phyloP scores from a whole-genome alignment of 2,888 invertebrate genomes.

The Thera obeliscata region DNA sequence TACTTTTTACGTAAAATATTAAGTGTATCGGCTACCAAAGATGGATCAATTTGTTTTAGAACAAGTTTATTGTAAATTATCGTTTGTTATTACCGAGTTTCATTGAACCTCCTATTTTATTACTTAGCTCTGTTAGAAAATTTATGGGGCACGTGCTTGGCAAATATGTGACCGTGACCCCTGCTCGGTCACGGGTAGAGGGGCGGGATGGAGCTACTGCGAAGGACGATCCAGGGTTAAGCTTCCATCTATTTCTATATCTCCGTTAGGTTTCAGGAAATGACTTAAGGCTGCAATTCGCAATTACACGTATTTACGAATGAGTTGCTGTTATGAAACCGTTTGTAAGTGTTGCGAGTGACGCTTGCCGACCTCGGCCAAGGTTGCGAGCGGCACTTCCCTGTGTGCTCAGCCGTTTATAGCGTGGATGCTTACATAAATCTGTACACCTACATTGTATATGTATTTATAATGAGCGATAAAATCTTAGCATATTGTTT shows the following conservation, averaged over 20 bases:
- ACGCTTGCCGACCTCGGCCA: constrained; percentile 79
- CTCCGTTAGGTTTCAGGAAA: constrained; percentile 41
- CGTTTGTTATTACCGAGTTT: constrained; percentile 13
- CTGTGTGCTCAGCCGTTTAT: constrained; percentile 76
- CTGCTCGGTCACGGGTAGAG: constrained; percentile 68
- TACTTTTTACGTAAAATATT: no score
- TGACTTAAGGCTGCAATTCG: constrained; percentile 35
- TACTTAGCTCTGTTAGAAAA: constrained; percentile 49
- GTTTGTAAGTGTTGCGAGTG: constrained; percentile 77
- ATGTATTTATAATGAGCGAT: constrained; percentile 44
- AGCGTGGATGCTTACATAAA: constrained; percentile 61
- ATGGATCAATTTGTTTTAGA: not conserved
- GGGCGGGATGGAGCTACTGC: constrained; percentile 55
- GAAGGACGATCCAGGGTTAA: constrained; percentile 52
- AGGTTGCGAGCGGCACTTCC: constrained; percentile 79
- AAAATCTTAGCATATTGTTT: constrained; percentile 54
- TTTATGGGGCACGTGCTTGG: constrained; percentile 59
- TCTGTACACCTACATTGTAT: constrained; percentile 44
- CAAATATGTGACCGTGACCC: constrained; percentile 79
- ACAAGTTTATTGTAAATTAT: constrained; percentile 5
- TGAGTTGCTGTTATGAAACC: constrained; percentile 71
- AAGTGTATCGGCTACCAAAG: not conserved
- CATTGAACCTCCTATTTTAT: constrained; percentile 32
- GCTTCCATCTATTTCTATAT: constrained; percentile 39
- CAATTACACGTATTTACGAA: constrained; percentile 56